Base-by-base conservation (phyloP, 2,888 invertebrate species). In the Germaria angustata region DNA sequence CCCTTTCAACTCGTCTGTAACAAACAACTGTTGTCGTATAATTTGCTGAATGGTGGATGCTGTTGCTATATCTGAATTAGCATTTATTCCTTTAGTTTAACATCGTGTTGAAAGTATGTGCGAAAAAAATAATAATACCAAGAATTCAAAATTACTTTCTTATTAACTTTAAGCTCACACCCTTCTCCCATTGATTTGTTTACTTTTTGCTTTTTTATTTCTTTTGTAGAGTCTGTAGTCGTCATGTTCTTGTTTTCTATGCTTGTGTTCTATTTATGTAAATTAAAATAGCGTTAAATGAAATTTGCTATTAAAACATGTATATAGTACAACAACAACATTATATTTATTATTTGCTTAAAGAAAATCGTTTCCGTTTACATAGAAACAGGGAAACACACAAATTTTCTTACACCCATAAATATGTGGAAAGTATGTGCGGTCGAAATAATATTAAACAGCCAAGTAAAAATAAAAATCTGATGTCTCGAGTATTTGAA, bases 231-330 rank as follows among this genome's bases (percentile, higher is more conserved):
- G 34, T 75, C 46, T 51, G 53, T 39, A 41, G 11, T 53, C 22
- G 20, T 68, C 36, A 36, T n/a, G 15, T 63, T 46, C 34, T 32
- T 6, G 17, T 44, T 49, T 55, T 59, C 69, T 34, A 36, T 72
- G 7, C 11, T 72, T 36, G 39, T 41, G 61, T 68, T 73, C 78
- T 75, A 55, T 68, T 83, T 80, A 80, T 72, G 81, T 39, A 81
- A 77, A 72, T 72, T 61, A 73, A 72, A 71, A 81, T 39, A 78
- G 78, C 81, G 46, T 73, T 78, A 68, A 73, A 73, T 73, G 55
- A 68, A 81, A 73, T 36, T 68, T 68, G 77, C 55, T 73, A 32
- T 71, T 71, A 55, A 28, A 65, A 20, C 2, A n/a, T 24, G 32
- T 44, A 57, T 39, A 44, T 41, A 22, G 49, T 20, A 61, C 28